phyloP scores from a whole-genome alignment of 2,888 invertebrate genomes.

The Thymelicus lineola region DNA sequence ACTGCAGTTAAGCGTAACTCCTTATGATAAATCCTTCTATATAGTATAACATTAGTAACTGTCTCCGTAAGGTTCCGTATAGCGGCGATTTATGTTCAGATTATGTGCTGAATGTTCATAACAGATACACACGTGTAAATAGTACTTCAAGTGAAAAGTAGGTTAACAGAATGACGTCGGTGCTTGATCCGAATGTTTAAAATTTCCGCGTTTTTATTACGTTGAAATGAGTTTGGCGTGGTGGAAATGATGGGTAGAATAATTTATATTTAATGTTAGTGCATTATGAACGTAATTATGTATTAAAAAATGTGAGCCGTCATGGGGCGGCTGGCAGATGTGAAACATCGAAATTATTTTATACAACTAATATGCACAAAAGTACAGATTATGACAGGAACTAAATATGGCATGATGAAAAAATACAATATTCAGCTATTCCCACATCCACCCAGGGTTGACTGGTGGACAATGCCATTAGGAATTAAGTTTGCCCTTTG shows the following conservation, averaged over 20 bases:
- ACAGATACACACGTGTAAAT: slow-evolving; percentile 20
- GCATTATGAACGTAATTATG: too few species aligned
- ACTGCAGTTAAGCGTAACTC: slow-evolving; percentile 12
- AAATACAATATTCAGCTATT: too few species aligned
- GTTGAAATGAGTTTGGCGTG: background rate
- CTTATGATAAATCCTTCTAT: slow-evolving; percentile 25
- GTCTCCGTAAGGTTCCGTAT: slow-evolving; percentile 21
- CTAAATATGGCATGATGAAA: too few species aligned
- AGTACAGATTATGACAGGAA: too few species aligned
- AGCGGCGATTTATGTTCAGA: slow-evolving; percentile 23
- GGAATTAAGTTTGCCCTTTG: too few species aligned
- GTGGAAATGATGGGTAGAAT: background rate
- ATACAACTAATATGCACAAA: too few species aligned
- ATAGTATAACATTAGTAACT: slow-evolving; percentile 25
- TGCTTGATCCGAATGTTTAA: slow-evolving; percentile 5
- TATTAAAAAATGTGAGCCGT: too few species aligned
- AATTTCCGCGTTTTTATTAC: background rate
- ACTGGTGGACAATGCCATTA: too few species aligned
- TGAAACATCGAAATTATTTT: too few species aligned
- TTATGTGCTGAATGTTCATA: slow-evolving; percentile 8
- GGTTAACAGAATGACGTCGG: slow-evolving; percentile 12
- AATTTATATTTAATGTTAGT: too few species aligned
- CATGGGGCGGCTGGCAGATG: too few species aligned
- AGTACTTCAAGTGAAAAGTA: slow-evolving; percentile 5
- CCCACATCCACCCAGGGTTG: too few species aligned